Base-by-base conservation (phyloP, 2,113 vertebrate species). In the Nicator chloris region DNA sequence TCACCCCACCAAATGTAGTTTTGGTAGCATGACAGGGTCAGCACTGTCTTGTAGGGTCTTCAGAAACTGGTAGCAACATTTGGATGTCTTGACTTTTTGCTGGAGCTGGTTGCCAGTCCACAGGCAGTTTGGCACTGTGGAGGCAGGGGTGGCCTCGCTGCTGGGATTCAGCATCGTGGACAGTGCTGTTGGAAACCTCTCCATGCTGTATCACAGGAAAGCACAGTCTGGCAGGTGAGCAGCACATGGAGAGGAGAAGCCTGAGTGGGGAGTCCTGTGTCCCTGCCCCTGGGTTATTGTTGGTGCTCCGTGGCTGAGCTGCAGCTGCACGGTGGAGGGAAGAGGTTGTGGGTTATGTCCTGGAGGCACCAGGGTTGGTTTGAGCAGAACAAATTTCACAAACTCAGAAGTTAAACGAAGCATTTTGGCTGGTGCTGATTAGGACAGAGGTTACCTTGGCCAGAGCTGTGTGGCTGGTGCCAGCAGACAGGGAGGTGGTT, bases 201-300 rank as follows among this genome's bases (percentile, higher is more conserved):
- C 30, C 5, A 0, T n/a, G 47, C 82, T 90, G 47, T 7, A 1
- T 9, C 0, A 0, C 47, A 30, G 39, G 56, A 54, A 75, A 61
- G 45, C 53, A 31, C 15, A 23, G 27, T 1, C 0, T 79, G 28
- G 44, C 24, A 71, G 53, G 16, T 44, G 53, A 94, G 31, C 39
- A 75, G 84, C 27, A 68, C 64, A 13, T 60, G 37, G 65, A 63
- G 16, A 91, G 39, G 49, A 70, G 49, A 60, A 39, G 28, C 27
- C 53, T 16, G 20, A 60, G 24, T 16, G 14, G 31, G 63, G 49
- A 19, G 10, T 72, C 33, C 24, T 65, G n/a, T 82, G 57, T 71
- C 47, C 50, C n/a, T 86, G 56, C 28, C 45, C 49, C 33, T 60
- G 37, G 17, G 9, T 44, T 70, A 10, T 72, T 82, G 63, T 65